Evolutionary conservation across 2,797 vertebrate species (phyloP).

Genomic region (Anguilla pacifica): DNA sequence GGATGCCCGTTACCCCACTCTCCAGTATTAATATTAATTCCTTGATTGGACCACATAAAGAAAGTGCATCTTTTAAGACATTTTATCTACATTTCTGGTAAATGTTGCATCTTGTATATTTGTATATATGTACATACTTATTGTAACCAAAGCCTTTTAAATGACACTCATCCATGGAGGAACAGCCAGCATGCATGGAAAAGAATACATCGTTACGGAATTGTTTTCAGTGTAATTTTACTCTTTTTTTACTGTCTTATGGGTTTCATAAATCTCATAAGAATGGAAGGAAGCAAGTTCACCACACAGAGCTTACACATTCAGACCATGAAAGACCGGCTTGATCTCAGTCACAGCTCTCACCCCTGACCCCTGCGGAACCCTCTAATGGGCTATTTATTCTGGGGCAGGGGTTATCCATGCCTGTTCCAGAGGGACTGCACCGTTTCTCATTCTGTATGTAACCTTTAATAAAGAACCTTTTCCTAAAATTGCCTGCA

Average conservation of each 20-base stretch:
- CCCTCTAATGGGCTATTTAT: not conserved
- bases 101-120: not conserved
- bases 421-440: not conserved
- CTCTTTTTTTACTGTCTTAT: not conserved
- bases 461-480: not conserved
- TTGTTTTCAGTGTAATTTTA: not conserved
- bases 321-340: not conserved
- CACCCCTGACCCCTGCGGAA: not conserved
- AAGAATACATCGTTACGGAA: not conserved
- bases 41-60: conserved; percentile 11
- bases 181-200: not conserved
- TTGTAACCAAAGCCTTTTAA: not conserved
- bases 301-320: not conserved
- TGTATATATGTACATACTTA: not conserved
- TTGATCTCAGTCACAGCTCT: not conserved
- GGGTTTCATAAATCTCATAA: not conserved
- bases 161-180: not conserved
- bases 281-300: not conserved
- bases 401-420: not conserved
- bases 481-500: not conserved
- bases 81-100: not conserved
- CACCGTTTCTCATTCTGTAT: not conserved
- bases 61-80: conserved; percentile 2
- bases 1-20: not conserved
- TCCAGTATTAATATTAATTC: conserved; percentile 1